Evolutionary conservation across 1,140 invertebrate genomes (phyloP), one percentile per base, ranked within the genome.

Genomic region (Hypsibius dujardini): DNA sequence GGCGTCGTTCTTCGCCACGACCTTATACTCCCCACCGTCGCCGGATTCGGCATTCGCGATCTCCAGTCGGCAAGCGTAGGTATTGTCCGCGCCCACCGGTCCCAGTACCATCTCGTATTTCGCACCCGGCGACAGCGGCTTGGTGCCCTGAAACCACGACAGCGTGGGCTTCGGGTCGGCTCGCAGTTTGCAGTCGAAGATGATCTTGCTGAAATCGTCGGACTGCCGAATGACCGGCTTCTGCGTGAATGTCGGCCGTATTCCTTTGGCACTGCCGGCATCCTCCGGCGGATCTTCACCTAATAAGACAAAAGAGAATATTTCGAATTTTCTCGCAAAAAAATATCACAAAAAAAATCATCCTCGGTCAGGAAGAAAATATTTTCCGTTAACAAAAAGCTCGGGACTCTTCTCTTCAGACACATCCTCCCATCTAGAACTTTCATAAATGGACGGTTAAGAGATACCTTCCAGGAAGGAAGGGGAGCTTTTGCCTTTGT

Each of bases 181-280:
- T 75, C 91, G 90, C 77, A 95, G 88, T 83, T 90, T 85, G 83
- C 92, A 95, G 83, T 95, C 91, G 81, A 98, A 94, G 73, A 87
- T 87, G 76, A 97, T 90, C 80, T 88, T 91, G 77, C 85, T 86
- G 76, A 90, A 90, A 82, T 93, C 90, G 75, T 95, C 91, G 73
- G 88, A 89, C 84, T 97, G 93, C 81, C 89, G 86, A 79, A 95
- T 97, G 76, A 90, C 84, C 46, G 93, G 93, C 82, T 93, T 86
- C 84, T 95, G 91, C 74, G 91, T 94, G 83, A 98, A 97, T 72
- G 90, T 92, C 70, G 92, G 92, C 81, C 90, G 90, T 78, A 90
- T 88, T 77, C 88, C 90, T 71, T 75, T 75, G n/a, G n/a, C n/a
- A 28, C 7, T 7, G 7, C 15, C 15, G 50, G 7, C 50, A 79